These are phyloP conservation scores for Lampris incognitus DNA, from an alignment of 2,113 vertebrate genomes.

Conservation along the genomic window DNA sequence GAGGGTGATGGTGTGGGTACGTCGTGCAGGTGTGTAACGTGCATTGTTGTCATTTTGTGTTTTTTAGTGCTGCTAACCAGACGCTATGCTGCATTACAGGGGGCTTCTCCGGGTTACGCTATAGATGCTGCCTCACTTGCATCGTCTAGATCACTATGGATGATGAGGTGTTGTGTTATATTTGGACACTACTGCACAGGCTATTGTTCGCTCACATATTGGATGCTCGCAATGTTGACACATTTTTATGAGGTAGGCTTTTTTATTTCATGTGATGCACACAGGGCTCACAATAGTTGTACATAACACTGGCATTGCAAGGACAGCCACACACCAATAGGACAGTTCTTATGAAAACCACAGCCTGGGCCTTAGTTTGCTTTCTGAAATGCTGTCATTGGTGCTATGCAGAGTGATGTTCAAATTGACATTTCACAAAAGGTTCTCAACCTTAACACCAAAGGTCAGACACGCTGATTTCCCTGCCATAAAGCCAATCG, in stretches of 20 bases:
- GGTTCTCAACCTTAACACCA: slow-evolving; percentile 27
- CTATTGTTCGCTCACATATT: slow-evolving; percentile 68
- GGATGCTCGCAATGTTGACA: slow-evolving; percentile 11
- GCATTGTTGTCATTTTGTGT: slow-evolving; percentile 54
- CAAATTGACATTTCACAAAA: slow-evolving; percentile 35
- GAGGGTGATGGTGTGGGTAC: slow-evolving; percentile 13
- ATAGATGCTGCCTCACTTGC: slow-evolving; percentile 24
- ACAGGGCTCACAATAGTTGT: slow-evolving; percentile 8
- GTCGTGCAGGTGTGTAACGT: slow-evolving; percentile 36
- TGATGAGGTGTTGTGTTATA: slow-evolving; percentile 47
- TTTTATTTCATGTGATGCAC: slow-evolving; percentile 41
- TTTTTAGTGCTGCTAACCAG: slow-evolving; percentile 50
- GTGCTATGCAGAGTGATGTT: neutral
- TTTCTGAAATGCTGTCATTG: neutral
- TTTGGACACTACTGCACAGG: slow-evolving; percentile 12
- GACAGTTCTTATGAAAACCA: slow-evolving; percentile 40
- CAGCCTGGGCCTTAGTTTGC: slow-evolving; percentile 21
- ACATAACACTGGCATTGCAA: slow-evolving; percentile 45
- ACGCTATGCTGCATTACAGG: slow-evolving; percentile 59
- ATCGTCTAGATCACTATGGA: slow-evolving; percentile 53
- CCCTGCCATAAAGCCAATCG: slow-evolving; percentile 45
- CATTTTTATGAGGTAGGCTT: neutral
- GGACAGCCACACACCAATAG: slow-evolving; percentile 42
- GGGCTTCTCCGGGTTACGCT: slow-evolving; percentile 26
- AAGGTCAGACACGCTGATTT: slow-evolving; percentile 60